A percentile compares a stretch with the other conserved stretches of the same genome.
Evolutionary conservation across 2,113 vertebrate genomes (phyloP).

Genomic region (Trogon surrucura): DNA sequence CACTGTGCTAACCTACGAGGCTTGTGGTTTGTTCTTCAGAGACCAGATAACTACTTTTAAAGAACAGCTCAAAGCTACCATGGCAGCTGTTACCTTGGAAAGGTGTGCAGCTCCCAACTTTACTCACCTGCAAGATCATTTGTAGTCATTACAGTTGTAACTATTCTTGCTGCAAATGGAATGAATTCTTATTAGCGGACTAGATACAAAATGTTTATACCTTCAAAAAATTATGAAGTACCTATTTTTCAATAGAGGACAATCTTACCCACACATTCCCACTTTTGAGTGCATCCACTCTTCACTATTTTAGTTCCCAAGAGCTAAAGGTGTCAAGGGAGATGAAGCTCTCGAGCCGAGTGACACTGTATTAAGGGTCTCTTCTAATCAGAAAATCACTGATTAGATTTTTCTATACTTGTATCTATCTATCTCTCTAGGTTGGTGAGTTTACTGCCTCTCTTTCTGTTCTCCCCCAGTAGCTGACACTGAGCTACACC

Average conservation of each 20-base stretch:
- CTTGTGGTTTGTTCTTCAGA: background rate
- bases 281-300: background rate
- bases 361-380: background rate
- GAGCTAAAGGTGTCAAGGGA: background rate
- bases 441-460: background rate
- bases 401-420: background rate
- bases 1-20: background rate
- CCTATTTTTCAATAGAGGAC: background rate
- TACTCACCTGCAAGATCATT: constrained; percentile 87
- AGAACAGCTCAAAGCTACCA: background rate
- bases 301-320: background rate
- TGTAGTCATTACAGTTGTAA: constrained; percentile 90
- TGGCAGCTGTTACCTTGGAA: background rate
- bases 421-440: background rate
- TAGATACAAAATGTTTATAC: background rate
- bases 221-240: background rate
- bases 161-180: constrained; percentile 87
- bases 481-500: background rate
- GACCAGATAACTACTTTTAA: background rate
- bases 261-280: background rate
- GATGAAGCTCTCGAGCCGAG: background rate
- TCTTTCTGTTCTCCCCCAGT: background rate
- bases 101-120: background rate
- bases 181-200: constrained; percentile 5
- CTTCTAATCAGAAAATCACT: background rate